A percentile compares a stretch with the other conserved stretches of the same genome.
Conservation (phyloP, 2,888 invertebrate genomes). For the Dascillus cervinus region DNA sequence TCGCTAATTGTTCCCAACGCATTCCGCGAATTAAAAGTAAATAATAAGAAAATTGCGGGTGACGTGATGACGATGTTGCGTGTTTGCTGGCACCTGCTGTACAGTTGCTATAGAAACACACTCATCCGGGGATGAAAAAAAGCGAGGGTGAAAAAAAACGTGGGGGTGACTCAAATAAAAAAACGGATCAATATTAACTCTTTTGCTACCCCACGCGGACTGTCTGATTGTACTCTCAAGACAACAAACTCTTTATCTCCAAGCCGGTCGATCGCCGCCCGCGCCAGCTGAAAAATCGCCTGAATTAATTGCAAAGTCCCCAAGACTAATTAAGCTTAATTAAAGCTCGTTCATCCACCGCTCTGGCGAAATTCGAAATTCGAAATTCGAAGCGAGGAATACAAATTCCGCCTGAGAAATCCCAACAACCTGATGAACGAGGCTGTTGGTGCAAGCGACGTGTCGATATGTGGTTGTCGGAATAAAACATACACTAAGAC, state of each 20-base stretch:
- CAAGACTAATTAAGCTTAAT: no score
- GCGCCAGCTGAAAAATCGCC: no score
- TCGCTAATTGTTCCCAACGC: no score
- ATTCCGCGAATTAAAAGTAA: slow-evolving; percentile 26
- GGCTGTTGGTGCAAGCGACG: slow-evolving; percentile 6
- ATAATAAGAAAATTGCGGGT: slow-evolving; percentile 37
- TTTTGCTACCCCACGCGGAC: slow-evolving; percentile 48
- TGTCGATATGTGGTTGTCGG: slow-evolving; percentile 15
- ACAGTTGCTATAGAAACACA: slow-evolving; percentile 60
- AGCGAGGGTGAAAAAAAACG: slow-evolving; percentile 53
- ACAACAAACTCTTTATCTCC: no score
- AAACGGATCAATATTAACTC: slow-evolving; percentile 64
- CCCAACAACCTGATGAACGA: slow-evolving; percentile 15
- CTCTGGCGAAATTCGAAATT: no score
- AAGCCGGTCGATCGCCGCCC: no score
- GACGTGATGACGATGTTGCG: slow-evolving; percentile 43
- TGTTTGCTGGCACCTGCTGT: slow-evolving; percentile 46
- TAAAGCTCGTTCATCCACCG: no score
- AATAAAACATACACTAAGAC: no score
- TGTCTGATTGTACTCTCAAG: slow-evolving; percentile 29
- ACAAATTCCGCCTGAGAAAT: no score
- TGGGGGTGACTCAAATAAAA: slow-evolving; percentile 58
- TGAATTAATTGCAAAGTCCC: no score
- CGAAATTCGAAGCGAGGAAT: no score
- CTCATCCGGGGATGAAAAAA: slow-evolving; percentile 49